phyloP scores from a whole-genome alignment of 1,140 invertebrate species.

The Varroa destructor region DNA sequence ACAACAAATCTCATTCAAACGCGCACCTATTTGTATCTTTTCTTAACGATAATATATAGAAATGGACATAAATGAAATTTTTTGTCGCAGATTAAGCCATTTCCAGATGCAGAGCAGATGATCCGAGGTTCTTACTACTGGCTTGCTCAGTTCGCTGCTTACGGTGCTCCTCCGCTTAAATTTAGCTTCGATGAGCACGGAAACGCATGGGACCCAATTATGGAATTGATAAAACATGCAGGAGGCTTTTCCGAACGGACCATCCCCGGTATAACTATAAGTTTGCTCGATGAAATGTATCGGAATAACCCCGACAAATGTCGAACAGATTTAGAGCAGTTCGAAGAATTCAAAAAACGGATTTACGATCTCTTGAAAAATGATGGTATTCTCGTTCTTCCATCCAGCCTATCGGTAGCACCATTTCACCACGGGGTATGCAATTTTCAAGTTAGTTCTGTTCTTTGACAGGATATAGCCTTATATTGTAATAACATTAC shows the following conservation, averaged over 20 bases:
- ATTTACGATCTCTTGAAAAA: constrained; percentile 55
- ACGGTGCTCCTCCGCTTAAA: constrained; percentile 1
- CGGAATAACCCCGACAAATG: neutral
- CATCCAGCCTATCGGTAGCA: constrained; percentile 60
- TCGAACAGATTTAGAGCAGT: neutral
- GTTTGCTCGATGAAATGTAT: neutral
- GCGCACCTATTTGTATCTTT: too few relatives aligned
- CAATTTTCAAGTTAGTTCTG: too few relatives aligned
- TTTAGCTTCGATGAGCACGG: constrained; percentile 28
- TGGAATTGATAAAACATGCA: constrained; percentile 29
- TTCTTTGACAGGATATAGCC: too few relatives aligned
- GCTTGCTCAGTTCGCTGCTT: neutral
- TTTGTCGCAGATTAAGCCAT: neutral
- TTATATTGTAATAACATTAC: too few relatives aligned
- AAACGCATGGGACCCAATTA: neutral
- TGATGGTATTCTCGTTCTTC: constrained; percentile 68
- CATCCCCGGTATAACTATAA: constrained; percentile 3
- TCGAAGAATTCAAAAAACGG: constrained; percentile 33
- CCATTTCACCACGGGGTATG: constrained; percentile 51
- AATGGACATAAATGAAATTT: too few relatives aligned
- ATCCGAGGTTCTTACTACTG: neutral
- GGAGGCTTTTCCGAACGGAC: constrained; percentile 30
- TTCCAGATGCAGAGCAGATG: neutral
- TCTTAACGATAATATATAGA: too few relatives aligned
- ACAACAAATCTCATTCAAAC: too few relatives aligned